These are phyloP conservation scores for Melanostigma gelatinosum DNA, from an alignment of 2,113 vertebrate species.

Conservation along the genomic window DNA sequence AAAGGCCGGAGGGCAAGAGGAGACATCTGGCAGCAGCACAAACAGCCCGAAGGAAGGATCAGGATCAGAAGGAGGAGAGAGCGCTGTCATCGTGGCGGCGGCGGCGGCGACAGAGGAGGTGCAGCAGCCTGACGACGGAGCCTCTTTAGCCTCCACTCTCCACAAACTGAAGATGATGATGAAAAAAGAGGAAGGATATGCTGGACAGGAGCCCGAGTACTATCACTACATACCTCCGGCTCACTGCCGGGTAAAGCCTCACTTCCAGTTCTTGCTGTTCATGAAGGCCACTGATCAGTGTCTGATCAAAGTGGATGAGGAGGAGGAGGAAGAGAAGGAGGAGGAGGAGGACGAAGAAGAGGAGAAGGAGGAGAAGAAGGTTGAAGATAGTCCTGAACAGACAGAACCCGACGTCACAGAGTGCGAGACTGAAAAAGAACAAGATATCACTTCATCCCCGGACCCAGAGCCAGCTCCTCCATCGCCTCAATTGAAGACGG, in stretches of 20 bases:
- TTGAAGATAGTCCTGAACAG: slow-evolving; percentile 51
- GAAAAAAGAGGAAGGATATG: slow-evolving; percentile 91
- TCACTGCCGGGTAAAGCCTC: slow-evolving; percentile 97
- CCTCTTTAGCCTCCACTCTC: slow-evolving; percentile 89
- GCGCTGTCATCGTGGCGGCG: neutral
- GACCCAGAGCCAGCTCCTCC: slow-evolving; percentile 50
- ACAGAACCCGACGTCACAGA: slow-evolving; percentile 36
- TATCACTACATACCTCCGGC: slow-evolving; percentile 97
- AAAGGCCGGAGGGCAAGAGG: slow-evolving; percentile 75
- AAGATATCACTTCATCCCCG: slow-evolving; percentile 26
- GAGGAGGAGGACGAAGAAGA: slow-evolving; percentile 61
- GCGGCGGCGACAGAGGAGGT: slow-evolving; percentile 65
- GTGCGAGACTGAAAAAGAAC: slow-evolving; percentile 68
- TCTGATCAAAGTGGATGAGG: slow-evolving; percentile 73
- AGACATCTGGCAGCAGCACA: slow-evolving; percentile 71
- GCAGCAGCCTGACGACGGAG: slow-evolving; percentile 86
- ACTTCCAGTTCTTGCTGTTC: slow-evolving; percentile 97
- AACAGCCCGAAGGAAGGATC: slow-evolving; percentile 80
- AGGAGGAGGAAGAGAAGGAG: neutral
- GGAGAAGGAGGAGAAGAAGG: slow-evolving; percentile 42
- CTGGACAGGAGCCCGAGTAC: slow-evolving; percentile 91
- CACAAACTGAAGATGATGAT: slow-evolving; percentile 97
- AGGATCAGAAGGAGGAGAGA: slow-evolving; percentile 71
- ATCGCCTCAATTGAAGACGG: slow-evolving; percentile 58
- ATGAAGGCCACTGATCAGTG: slow-evolving; percentile 96